Conservation (phyloP, 1,140 invertebrate genomes). For the Cepaea nemoralis region DNA sequence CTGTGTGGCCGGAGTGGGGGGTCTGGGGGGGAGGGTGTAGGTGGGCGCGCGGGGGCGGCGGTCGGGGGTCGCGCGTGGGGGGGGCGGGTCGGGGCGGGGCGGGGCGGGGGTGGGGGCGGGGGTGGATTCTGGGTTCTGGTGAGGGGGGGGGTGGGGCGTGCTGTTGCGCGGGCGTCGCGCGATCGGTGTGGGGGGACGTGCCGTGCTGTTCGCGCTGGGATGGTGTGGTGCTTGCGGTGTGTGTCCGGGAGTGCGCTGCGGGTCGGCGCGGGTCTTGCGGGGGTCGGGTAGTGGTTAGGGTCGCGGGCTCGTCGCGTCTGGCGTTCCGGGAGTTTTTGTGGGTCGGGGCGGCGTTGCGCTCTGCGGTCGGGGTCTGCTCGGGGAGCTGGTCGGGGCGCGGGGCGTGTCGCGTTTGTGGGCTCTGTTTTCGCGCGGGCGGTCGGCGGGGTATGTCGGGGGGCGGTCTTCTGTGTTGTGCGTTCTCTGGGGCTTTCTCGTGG, state of each 20-base stretch:
- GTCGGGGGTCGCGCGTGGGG: background rate
- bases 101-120: background rate
- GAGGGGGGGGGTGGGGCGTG: slow-evolving; percentile 11
- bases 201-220: background rate
- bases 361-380: background rate
- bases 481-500: no score
- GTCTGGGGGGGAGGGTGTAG: background rate
- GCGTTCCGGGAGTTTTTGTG: no score
- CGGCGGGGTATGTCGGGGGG: background rate
- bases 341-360: background rate
- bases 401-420: no score
- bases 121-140: background rate
- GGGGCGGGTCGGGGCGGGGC: background rate
- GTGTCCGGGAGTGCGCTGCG: background rate
- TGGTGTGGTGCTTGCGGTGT: background rate
- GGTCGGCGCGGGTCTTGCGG: background rate
- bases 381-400: background rate
- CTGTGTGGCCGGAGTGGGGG: background rate
- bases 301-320: no score
- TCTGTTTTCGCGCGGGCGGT: background rate
- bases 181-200: background rate
- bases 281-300: background rate
- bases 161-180: slow-evolving; percentile 1
- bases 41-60: background rate
- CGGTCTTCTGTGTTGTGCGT: background rate